These are phyloP conservation scores for Stomatorhinus walkeri DNA, from an alignment of 2,797 vertebrate genomes.

Conservation along the genomic window DNA sequence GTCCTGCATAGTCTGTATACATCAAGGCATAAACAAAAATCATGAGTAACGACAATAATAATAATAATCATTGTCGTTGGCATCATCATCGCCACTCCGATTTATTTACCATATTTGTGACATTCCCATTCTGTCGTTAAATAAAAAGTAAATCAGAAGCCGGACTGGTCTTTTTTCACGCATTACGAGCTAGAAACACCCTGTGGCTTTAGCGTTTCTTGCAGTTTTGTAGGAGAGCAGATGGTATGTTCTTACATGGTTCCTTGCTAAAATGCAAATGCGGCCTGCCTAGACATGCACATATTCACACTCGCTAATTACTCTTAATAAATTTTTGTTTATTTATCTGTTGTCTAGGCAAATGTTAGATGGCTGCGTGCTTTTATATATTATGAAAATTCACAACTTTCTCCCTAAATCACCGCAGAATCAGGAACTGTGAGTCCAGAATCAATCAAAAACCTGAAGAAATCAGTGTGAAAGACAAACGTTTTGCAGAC, in stretches of 20 bases:
- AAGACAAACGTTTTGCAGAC: background rate
- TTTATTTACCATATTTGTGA: background rate
- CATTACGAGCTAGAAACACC: background rate
- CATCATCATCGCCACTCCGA: background rate
- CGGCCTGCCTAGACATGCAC: background rate
- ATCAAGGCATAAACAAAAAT: background rate
- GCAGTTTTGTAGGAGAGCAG: background rate
- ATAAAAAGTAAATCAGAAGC: background rate
- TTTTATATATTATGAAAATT: background rate
- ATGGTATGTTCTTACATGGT: slow-evolving; percentile 11
- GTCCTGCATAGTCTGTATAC: background rate
- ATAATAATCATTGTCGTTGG: background rate
- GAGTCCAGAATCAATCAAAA: background rate
- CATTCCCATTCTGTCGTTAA: slow-evolving; percentile 4
- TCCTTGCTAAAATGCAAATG: slow-evolving; percentile 6
- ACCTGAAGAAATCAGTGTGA: background rate
- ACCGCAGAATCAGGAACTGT: background rate
- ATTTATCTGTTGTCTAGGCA: background rate
- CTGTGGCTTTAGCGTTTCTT: background rate
- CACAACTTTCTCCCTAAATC: background rate
- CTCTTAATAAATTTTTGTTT: background rate
- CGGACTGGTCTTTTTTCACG: background rate
- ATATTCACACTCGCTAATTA: background rate
- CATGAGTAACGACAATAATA: background rate
- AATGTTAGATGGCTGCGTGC: background rate